Percentiles rank a stretch among this genome's conserved stretches.
Evolutionary conservation across 2,888 invertebrate species (phyloP).

Genomic region (Ichneumoninae sp.): DNA sequence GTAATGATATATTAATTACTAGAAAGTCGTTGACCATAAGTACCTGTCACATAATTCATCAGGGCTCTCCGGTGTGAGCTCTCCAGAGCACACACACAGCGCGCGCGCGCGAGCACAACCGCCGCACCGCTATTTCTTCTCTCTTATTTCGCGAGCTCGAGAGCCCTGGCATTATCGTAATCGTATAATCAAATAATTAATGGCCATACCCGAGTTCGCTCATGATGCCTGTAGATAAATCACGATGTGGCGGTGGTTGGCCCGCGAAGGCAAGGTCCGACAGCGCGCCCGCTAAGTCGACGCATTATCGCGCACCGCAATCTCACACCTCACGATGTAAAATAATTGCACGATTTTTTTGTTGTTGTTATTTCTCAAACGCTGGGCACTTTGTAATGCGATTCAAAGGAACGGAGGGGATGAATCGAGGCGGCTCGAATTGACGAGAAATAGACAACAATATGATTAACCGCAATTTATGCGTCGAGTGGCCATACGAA

Average conservation of each 20-base stretch:
- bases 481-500: conserved; percentile 10
- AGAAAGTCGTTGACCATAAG: conserved; percentile 46
- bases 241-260: conserved; percentile 40
- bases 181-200: conserved; percentile 68
- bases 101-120: not conserved
- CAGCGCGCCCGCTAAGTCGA: conserved; percentile 37
- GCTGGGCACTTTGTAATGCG: not conserved
- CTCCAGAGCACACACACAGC: not conserved
- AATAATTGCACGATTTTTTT: conserved; percentile 55
- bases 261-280: conserved; percentile 23
- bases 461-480: conserved; percentile 18
- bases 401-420: not conserved
- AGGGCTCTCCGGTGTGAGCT: not conserved
- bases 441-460: conserved; percentile 6
- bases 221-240: conserved; percentile 67
- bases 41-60: conserved; percentile 47
- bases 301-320: conserved; percentile 55
- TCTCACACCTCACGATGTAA: conserved; percentile 46
- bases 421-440: not conserved
- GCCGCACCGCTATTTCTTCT: conserved; percentile 36
- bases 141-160: conserved; percentile 24
- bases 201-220: conserved; percentile 65
- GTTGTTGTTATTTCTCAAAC: conserved; percentile 14
- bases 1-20: conserved; percentile 59
- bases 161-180: conserved; percentile 53